Evolutionary conservation across 2,113 vertebrate species (phyloP), one percentile per base, ranked within the genome.

Genomic region (Oxygymnocypris stewartii): DNA sequence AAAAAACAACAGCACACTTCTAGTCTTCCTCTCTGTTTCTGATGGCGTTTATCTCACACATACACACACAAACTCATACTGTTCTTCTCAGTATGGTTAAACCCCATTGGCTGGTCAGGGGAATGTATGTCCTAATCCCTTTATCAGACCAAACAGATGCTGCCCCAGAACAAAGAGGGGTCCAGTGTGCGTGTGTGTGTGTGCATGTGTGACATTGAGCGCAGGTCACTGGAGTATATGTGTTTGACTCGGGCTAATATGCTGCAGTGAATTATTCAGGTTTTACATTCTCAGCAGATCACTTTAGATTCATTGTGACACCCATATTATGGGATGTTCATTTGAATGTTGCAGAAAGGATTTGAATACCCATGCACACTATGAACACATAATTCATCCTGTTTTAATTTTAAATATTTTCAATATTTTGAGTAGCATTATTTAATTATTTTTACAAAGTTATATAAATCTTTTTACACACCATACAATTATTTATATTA

Each of bases 121-220:
- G 83, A 87, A 89, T 87, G 79, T 71, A 87, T 87, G 85, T 89
- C 78, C 88, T 84, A 87, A 89, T 89, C 85, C 88, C 77, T 87
- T 89, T 89, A 89, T 89, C 88, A 87, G 85, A 84, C 88, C 88
- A 89, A 89, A 85, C 88, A 89, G 85, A 89, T 89, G 88, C 85
- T 85, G 88, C 85, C 85, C 79, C 76, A 82, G 80, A 89, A 89
- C 85, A 89, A 87, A 89, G 71, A 80, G 42, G 75, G 59, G 61
- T 82, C 82, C 82, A 74, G 85, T 87, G 87, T 78, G 79, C 42
- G 59, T 31, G 80, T 87, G 69, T 86, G 28, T 86, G 79, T 31
- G 28, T 31, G 28, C 86, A 87, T 86, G 74, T 67, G 79, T 69
- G 79, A 57, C 25, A 85, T 47, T 84, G 71, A 86, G 76, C 47